Evolutionary conservation across 2,797 vertebrate species (phyloP).

Genomic region (Pangasius larnaudii): DNA sequence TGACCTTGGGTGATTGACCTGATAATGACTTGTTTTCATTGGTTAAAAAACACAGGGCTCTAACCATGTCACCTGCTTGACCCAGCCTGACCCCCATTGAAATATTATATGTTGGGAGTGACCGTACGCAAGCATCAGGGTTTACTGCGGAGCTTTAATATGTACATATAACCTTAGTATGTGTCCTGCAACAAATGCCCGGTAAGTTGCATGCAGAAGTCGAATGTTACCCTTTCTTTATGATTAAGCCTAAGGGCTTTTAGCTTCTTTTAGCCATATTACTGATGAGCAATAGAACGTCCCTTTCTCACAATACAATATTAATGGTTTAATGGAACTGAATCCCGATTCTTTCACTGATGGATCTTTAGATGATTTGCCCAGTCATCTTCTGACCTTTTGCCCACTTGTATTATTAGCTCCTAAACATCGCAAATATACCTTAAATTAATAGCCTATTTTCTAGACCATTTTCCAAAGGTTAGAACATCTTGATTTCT

Average conservation of each 20-base stretch:
- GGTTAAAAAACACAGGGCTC: conserved; percentile 61
- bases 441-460: conserved; percentile 63
- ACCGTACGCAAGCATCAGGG: conserved; percentile 68
- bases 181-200: neutral
- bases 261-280: neutral
- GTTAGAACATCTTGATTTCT: conserved; percentile 80
- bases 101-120: conserved; percentile 52
- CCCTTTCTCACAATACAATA: neutral
- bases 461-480: conserved; percentile 69
- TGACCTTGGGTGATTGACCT: conserved; percentile 61
- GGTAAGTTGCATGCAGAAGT: neutral
- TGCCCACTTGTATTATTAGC: conserved; percentile 60
- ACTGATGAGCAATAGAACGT: neutral
- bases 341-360: conserved; percentile 32
- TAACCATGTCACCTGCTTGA: conserved; percentile 56
- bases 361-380: conserved; percentile 23
- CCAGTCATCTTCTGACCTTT: neutral
- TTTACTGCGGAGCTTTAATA: conserved; percentile 60
- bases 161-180: neutral
- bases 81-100: conserved; percentile 64
- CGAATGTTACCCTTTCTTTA: neutral
- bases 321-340: neutral
- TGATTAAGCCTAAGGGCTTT: neutral
- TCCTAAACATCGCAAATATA: conserved; percentile 70
- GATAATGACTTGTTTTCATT: conserved; percentile 62